Evolutionary conservation across 2,113 vertebrate genomes (phyloP).

Genomic region (Sebastes fasciatus): DNA sequence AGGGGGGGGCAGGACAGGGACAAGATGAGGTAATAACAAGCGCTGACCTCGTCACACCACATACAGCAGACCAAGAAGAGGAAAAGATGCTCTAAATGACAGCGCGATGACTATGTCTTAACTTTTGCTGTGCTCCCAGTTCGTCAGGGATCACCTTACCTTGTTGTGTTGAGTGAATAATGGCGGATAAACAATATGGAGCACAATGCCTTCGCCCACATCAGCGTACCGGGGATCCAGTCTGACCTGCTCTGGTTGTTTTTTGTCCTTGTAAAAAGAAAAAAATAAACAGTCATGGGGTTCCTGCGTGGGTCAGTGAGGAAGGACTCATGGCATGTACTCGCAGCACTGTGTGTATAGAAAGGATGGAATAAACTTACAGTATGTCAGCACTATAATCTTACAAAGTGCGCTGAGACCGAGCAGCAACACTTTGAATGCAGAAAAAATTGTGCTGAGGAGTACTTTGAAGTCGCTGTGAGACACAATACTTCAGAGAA

Average conservation of each 20-base stretch:
- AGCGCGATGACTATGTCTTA: not conserved
- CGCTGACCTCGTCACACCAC: constrained; percentile 47
- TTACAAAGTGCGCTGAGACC: not conserved
- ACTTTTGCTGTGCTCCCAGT: not conserved
- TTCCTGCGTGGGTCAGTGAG: not conserved
- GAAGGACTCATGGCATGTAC: not conserved
- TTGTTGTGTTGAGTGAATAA: constrained; percentile 9
- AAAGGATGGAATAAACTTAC: not conserved
- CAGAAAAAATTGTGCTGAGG: not conserved
- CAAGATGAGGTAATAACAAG: constrained; percentile 67
- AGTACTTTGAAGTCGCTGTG: not conserved
- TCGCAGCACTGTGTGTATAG: not conserved
- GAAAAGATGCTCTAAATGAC: constrained; percentile 25
- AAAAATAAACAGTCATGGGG: not conserved
- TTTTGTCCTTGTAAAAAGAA: constrained; percentile 5
- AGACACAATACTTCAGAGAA: not conserved
- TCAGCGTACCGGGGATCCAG: constrained; percentile 1
- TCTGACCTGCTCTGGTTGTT: constrained; percentile 18
- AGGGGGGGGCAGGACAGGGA: constrained; percentile 16
- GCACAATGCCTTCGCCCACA: not conserved
- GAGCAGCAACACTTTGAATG: not conserved
- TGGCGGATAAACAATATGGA: constrained; percentile 6
- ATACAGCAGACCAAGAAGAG: constrained; percentile 6
- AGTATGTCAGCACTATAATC: not conserved
- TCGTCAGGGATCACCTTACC: not conserved